Conservation (phyloP, 2,797 vertebrate genomes). For the Leucoraja ocellata region DNA sequence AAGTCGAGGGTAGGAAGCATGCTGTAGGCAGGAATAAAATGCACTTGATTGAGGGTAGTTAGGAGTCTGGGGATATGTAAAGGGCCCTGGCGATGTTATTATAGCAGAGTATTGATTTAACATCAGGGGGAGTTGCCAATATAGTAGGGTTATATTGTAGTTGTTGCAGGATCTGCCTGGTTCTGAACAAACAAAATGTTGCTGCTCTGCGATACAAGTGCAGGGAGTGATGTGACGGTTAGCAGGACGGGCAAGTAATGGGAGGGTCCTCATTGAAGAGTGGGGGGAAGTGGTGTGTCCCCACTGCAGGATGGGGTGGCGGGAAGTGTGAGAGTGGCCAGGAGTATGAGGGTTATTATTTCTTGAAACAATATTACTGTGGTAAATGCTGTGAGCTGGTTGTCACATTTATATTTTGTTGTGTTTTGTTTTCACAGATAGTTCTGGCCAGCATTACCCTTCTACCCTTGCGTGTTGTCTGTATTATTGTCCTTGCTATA, state of each 20-base stretch:
- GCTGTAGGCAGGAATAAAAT: too few species aligned
- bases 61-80: too few species aligned
- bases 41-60: too few species aligned
- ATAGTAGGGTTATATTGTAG: too few species aligned
- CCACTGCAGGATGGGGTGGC: neutral
- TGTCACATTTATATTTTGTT: conserved; percentile 40
- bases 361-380: neutral
- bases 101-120: neutral
- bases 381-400: neutral
- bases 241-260: neutral
- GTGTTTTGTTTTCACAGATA: conserved; percentile 57
- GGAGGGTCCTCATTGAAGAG: neutral
- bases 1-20: too few species aligned
- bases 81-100: neutral
- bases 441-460: conserved; percentile 74
- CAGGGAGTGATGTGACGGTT: too few species aligned
- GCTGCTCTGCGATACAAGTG: too few species aligned
- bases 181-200: too few species aligned
- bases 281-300: neutral
- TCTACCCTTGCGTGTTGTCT: conserved; percentile 71
- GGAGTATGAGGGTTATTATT: neutral
- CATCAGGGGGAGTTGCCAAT: too few species aligned
- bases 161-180: too few species aligned
- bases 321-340: neutral
- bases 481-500: conserved; percentile 64